Conservation (phyloP, 1,140 invertebrate species). For the Drosophila quadrilineata region DNA sequence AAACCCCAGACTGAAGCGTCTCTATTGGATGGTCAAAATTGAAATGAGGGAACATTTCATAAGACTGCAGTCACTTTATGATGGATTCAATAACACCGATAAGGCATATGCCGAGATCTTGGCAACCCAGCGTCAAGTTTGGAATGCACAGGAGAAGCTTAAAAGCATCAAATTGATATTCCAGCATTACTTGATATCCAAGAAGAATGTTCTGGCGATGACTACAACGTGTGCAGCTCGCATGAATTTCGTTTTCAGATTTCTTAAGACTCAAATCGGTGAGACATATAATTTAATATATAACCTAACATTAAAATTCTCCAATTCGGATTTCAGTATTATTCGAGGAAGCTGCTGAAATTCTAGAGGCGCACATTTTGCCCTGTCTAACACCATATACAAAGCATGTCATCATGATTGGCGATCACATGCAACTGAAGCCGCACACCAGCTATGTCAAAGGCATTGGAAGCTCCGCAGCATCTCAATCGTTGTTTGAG, state of each 20-base stretch:
- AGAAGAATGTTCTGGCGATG: constrained; percentile 85
- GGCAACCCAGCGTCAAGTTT: constrained; percentile 1
- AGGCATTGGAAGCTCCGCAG: constrained; percentile 29
- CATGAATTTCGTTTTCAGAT: constrained; percentile 83
- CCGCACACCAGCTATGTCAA: constrained; percentile 83
- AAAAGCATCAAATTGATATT: constrained; percentile 62
- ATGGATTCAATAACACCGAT: constrained; percentile 70
- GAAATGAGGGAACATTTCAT: constrained; percentile 67
- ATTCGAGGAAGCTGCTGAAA: constrained; percentile 92
- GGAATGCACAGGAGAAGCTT: constrained; percentile 46
- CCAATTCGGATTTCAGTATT: constrained; percentile 82
- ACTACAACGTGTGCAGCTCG: constrained; percentile 90
- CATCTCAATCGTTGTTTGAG: constrained; percentile 87
- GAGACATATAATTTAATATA: background rate
- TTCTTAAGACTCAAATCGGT: constrained; percentile 21
- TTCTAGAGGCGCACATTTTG: constrained; percentile 89
- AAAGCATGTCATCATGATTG: constrained; percentile 91
- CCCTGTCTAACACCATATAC: constrained; percentile 86
- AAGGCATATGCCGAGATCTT: constrained; percentile 72
- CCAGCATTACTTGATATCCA: constrained; percentile 46
- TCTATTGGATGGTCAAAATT: constrained; percentile 57
- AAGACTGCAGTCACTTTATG: constrained; percentile 52
- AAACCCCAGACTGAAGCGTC: constrained; percentile 41
- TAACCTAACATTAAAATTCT: background rate
- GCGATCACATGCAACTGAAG: constrained; percentile 89